These are phyloP conservation scores for Lasius fuliginosus DNA, from an alignment of 2,888 invertebrate genomes.

Conservation along the genomic window DNA sequence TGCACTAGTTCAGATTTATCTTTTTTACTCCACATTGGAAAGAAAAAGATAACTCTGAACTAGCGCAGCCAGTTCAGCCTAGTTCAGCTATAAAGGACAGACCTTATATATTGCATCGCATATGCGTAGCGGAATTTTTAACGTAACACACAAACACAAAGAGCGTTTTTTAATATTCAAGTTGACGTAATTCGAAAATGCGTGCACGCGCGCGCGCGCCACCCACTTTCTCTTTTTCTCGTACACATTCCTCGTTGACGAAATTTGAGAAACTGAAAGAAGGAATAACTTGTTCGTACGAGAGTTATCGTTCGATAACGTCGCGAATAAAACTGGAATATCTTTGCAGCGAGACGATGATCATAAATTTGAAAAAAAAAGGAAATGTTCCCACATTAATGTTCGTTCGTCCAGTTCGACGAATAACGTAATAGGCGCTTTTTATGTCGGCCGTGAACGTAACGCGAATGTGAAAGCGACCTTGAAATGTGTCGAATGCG, in stretches of 20 bases:
- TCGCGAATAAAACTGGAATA: background rate
- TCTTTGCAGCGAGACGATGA: background rate
- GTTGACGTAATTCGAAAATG: constrained; percentile 37
- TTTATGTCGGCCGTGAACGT: constrained; percentile 64
- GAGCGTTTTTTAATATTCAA: constrained; percentile 33
- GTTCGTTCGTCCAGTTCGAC: constrained; percentile 42
- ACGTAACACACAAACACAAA: constrained; percentile 7
- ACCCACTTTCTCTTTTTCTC: constrained; percentile 44
- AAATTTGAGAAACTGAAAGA: constrained; percentile 21
- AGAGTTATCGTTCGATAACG: background rate
- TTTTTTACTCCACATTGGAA: no score
- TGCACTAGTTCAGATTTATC: no score
- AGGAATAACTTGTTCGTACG: background rate
- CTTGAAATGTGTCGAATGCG: constrained; percentile 65
- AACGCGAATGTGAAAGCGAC: constrained; percentile 75
- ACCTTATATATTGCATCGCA: background rate
- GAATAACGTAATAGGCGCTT: constrained; percentile 70
- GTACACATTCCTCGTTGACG: constrained; percentile 12
- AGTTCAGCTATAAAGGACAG: no score
- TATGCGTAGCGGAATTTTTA: background rate
- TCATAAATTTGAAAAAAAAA: background rate
- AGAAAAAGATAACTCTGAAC: no score
- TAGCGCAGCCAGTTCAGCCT: no score
- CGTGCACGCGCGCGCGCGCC: background rate
- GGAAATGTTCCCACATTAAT: constrained; percentile 58